Evolutionary conservation across 1,140 invertebrate genomes (phyloP), one percentile per base, ranked within the genome.

Genomic region (Diprion similis): DNA sequence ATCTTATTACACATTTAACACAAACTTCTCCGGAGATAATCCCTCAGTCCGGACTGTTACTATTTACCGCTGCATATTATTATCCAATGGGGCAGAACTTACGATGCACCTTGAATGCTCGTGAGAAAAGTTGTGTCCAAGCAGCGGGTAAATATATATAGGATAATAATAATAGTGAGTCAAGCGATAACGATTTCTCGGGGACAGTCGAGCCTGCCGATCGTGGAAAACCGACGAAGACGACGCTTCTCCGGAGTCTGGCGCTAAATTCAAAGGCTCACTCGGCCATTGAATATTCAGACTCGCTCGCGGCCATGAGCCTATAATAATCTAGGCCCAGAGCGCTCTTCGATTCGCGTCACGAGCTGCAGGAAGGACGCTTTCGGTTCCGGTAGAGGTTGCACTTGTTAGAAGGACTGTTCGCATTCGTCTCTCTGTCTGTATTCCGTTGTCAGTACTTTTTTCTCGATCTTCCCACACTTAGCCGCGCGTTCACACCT

Each of bases 51-150:
- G 24, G 2, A 37, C 24, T 37, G 24, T 37, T 37, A 37, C 24
- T 37, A 6, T 37, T 37, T 2, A 37, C 24, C 24, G 24, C 24
- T 37, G 24, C 24, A 37, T 37, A 37, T 37, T 37, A 37, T 15
- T 59, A 59, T 10, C n/a, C 51, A 59, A 59, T 59, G n/a, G 51
- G 51, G 51, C 51, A 17, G 51, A 59, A 59, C 51, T 59, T 59
- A 59, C n/a, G 51, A 59, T 59, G 11, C n/a, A 59, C 51, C 51
- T 59, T 59, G 51, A 59, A 59, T 59, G 51, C 6, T 59, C 51
- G 51, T 59, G 51, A 59, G 51, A 59, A 59, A 15, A 15, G 11
- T 59, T 15, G n/a, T 59, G n/a, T 17, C 11, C 51, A 17, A 37
- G 24, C 24, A 37, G 24, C 24, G 24, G 6, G 24, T 37, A 37